Evolutionary conservation across 2,888 invertebrate genomes (phyloP), one percentile per base, ranked within the genome.

Genomic region (Drosophila nigricruria): DNA sequence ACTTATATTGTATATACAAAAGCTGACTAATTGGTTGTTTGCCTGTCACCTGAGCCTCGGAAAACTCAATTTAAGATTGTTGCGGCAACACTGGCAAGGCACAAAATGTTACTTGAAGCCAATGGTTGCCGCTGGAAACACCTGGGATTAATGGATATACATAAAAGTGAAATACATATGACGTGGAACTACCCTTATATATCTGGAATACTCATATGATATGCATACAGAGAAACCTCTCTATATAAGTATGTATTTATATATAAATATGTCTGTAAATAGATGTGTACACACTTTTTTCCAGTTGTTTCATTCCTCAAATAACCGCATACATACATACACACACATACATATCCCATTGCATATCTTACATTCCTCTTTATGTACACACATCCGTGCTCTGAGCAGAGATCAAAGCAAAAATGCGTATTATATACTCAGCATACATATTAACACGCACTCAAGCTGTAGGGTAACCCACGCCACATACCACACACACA

Each of bases 341-440:
- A 2, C 32, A 20, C n/a, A 10, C 32, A 50, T 4, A 20, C 8
- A 20, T 12, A 20, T 40, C 14, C 32, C 16, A 34, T 59, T 40
- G 53, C 18, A 36, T 20, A 52, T 32, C 18, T 54, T 45, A 45
- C 25, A 45, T 45, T 45, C 45, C n/a, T 45, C 25, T 25, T 45
- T 25, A 45, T 6, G 10, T 36, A 43, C 45, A 25, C 30, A 47
- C 40, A 56, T 69, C 53, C 54, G 53, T 30, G 23, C 38, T 49
- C 34, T 23, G 38, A 45, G 54, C 54, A 49, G 25, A 75, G 64
- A 77, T 75, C 79, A 77, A 76, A 65, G 73, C 30, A 73, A 75
- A 65, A 32, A 45, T 65, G 58, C 59, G 40, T 72, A 56, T n/a
- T 52, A 52, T 34, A 34, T 52, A 52, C 50, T 52, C 6, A 20